Evolutionary conservation across 2,113 vertebrate species (phyloP).

Genomic region (Indicator indicator): DNA sequence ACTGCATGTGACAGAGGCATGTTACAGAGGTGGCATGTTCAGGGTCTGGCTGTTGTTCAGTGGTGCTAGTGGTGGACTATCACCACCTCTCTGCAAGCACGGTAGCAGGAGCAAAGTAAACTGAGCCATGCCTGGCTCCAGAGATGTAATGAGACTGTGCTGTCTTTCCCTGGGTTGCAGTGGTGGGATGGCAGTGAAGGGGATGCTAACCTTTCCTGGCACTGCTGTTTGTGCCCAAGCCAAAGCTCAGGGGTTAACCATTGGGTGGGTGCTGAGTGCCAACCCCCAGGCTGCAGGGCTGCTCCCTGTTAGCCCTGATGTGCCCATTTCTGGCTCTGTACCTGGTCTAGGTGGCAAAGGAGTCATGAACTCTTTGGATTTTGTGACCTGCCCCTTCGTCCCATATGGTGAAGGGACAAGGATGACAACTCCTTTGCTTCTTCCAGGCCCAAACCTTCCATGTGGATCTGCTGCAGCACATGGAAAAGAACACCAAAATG

Average conservation of each 20-base stretch:
- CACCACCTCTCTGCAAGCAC: fast-evolving
- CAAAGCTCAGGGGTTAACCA: fast-evolving
- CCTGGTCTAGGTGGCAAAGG: neutral
- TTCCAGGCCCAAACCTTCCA: slow-evolving; percentile 92
- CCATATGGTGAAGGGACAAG: neutral
- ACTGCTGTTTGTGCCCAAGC: neutral
- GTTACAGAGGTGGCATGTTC: neutral
- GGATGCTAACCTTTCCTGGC: neutral
- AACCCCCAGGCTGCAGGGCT: neutral
- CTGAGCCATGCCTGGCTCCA: neutral
- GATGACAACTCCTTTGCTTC: neutral
- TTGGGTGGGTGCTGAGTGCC: neutral
- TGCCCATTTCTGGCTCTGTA: neutral
- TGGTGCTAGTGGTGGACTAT: neutral
- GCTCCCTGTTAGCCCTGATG: neutral
- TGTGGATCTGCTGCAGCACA: slow-evolving; percentile 89
- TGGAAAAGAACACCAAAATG: slow-evolving; percentile 94
- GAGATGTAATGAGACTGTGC: fast-evolving
- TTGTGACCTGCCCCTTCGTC: neutral
- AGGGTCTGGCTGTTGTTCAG: neutral
- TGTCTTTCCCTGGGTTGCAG: neutral
- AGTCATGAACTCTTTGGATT: neutral
- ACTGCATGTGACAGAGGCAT: neutral
- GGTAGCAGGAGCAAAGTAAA: neutral
- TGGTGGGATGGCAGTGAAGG: neutral